Evolutionary conservation across 2,113 vertebrate species (phyloP).

Genomic region (Globicephala melas): DNA sequence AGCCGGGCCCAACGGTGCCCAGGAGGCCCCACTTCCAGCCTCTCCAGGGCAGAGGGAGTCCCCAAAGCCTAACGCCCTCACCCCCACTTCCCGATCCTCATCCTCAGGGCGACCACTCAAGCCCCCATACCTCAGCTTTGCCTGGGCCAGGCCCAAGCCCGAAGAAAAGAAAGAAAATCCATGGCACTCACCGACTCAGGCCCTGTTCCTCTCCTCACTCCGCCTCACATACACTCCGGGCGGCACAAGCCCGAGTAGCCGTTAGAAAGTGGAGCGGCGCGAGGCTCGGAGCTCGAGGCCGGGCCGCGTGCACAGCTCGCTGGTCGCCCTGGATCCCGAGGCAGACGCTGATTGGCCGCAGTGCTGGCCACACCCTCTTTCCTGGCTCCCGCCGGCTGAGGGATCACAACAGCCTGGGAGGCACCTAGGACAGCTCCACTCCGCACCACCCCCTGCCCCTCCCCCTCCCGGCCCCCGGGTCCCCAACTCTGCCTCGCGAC

Average conservation of each 20-base stretch:
- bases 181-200: conserved; percentile 2
- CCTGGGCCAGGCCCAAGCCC: neutral
- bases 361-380: neutral
- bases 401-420: neutral
- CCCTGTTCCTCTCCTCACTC: neutral
- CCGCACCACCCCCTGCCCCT: rapidly evolving
- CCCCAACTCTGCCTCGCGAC: neutral
- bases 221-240: neutral
- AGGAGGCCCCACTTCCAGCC: neutral
- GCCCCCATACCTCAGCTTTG: neutral
- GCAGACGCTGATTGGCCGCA: conserved; percentile 45
- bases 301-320: neutral
- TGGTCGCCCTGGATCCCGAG: neutral
- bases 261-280: neutral
- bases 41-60: neutral
- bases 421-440: neutral
- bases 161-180: conserved; percentile 1
- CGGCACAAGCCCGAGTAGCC: neutral
- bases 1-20: neutral
- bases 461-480: too few species aligned
- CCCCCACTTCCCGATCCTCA: neutral
- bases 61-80: neutral
- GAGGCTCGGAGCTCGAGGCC: neutral
- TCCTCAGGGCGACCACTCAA: neutral
- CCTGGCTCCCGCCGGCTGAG: too few species aligned